Evolutionary conservation across 1,140 invertebrate species (phyloP), one percentile per base, ranked within the genome.

Genomic region (Drosophila sturtevanti): DNA sequence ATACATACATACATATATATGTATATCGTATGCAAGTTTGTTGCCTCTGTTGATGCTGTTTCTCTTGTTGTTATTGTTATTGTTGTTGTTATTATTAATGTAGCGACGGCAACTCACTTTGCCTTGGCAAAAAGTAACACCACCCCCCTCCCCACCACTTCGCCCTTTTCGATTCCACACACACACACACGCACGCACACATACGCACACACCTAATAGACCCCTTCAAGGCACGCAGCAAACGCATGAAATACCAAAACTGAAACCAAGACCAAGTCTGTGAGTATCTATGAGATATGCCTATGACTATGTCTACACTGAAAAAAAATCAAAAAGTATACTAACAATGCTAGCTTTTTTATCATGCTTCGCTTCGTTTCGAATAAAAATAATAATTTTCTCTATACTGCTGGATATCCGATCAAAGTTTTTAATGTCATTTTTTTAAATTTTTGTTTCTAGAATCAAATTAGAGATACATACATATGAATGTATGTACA

Each of bases 261-360:
- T 48, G 21, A 48, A 71, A 66, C 27, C 52, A 55, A 55, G 24
- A 63, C 67, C 52, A 64, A 79, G 63, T 74, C 81, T 62, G 41
- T n/a, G 74, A 86, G 75, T 85, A 86, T 86, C 81, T 81, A 72
- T 81, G 64, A 78, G 73, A 85, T 84, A 84, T 72, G 68, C 66
- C 48, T 56, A 77, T 68, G 64, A 66, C 38, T 77, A 63, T 73
- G 60, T 61, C 37, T 67, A 35, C 81, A 84, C 81, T 85, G 31
- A 3, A 11, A 64, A 64, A 55, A 77, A 85, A 73, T 37, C 11
- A 14, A 31, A 9, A 31, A 16, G 11, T 31, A 1, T 9, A 14
- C 44, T 48, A 21, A 18, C 44, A 18, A 51, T 14, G n/a, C 11
- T 9, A 18, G 3, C 7, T 22, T 11, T 9, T 10, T 31, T 31